phyloP scores from a whole-genome alignment of 2,888 invertebrate genomes.

The Apomyelois bistriatella region DNA sequence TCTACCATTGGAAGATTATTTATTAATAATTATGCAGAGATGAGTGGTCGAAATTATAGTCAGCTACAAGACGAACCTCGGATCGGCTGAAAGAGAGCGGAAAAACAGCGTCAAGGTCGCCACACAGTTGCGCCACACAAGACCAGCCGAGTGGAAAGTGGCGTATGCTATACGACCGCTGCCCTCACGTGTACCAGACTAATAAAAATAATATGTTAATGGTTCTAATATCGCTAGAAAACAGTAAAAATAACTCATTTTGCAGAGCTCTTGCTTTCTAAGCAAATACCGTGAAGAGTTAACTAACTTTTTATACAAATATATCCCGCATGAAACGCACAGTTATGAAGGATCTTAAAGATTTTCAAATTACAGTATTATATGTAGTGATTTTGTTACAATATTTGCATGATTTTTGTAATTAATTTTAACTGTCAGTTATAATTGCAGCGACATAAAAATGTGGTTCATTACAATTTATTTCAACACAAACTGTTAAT shows the following conservation, averaged over 20 bases:
- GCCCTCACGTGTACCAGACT: constrained; percentile 1
- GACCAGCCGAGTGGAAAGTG: constrained; percentile 64
- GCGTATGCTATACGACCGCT: constrained; percentile 22
- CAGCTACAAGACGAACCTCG: constrained; percentile 51
- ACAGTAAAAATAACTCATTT: not conserved
- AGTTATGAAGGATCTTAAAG: no score
- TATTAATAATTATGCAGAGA: constrained; percentile 23
- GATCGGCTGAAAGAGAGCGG: constrained; percentile 75
- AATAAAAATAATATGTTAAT: constrained; percentile 19
- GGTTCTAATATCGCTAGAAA: not conserved
- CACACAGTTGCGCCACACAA: constrained; percentile 53
- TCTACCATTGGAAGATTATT: constrained; percentile 9
- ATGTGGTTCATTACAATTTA: no score
- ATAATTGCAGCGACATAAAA: no score
- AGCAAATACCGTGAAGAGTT: not conserved
- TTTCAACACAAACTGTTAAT: no score
- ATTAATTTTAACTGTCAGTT: no score
- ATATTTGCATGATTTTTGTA: no score
- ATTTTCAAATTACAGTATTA: no score
- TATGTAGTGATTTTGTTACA: no score
- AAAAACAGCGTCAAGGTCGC: constrained; percentile 75
- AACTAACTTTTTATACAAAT: no score
- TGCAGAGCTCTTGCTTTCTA: not conserved
- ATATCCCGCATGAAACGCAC: no score
- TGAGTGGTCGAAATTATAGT: constrained; percentile 32